phyloP scores from a whole-genome alignment of 2,797 vertebrate species.

The Lepus townsendii region DNA sequence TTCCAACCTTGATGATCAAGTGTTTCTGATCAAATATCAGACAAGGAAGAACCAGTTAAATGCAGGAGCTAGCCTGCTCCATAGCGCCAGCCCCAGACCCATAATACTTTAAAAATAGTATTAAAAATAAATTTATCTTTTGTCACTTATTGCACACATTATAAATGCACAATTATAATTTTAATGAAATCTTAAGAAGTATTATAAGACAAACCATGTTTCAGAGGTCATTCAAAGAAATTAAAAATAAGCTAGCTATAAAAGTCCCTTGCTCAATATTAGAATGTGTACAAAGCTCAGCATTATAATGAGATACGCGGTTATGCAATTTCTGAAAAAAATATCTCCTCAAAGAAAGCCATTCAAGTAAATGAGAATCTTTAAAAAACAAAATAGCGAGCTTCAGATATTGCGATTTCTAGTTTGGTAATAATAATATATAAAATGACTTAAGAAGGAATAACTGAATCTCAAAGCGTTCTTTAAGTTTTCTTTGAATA shows the following conservation, averaged over 20 bases:
- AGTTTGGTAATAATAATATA: background rate
- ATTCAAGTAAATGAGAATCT: background rate
- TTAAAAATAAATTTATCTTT: too few relatives aligned
- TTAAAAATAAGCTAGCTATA: constrained; percentile 46
- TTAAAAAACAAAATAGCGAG: background rate
- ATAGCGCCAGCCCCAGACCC: too few relatives aligned
- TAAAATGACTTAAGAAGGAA: background rate
- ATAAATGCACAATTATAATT: too few relatives aligned
- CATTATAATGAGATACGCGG: background rate
- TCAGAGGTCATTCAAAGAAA: constrained; percentile 14
- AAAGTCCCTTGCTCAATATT: background rate
- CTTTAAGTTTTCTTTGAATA: background rate
- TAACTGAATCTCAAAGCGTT: background rate
- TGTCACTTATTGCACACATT: too few relatives aligned
- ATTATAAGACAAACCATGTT: background rate
- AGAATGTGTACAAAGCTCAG: constrained; percentile 28
- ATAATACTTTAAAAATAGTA: too few relatives aligned
- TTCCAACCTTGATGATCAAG: too few relatives aligned
- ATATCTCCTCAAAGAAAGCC: constrained; percentile 32
- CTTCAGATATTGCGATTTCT: constrained; percentile 2
- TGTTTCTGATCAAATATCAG: too few relatives aligned
- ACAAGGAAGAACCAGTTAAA: too few relatives aligned
- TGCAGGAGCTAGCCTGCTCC: too few relatives aligned
- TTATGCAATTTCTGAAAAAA: background rate
- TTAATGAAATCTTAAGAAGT: too few relatives aligned